Percentiles rank a stretch among this genome's conserved stretches.
These are phyloP conservation scores for Periplaneta americana DNA, from an alignment of 1,140 invertebrate genomes.

Conservation along the genomic window DNA sequence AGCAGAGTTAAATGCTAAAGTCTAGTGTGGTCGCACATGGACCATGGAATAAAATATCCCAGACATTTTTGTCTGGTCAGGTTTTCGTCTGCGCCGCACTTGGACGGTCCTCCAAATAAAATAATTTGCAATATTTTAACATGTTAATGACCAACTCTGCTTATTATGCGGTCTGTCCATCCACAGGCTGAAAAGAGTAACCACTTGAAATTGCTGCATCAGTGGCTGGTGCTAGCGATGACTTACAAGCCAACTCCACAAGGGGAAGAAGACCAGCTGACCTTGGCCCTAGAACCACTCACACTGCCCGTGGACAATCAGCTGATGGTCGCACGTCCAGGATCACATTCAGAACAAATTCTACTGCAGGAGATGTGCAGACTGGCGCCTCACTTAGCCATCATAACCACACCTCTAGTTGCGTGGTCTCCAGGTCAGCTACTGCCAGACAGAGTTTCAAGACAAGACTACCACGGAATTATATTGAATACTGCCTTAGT, in stretches of 20 bases:
- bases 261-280: background rate
- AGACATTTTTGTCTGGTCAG: too few relatives aligned
- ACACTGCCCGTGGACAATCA: background rate
- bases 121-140: too few relatives aligned
- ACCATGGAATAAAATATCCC: too few relatives aligned
- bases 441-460: background rate
- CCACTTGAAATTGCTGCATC: background rate
- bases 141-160: too few relatives aligned
- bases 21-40: too few relatives aligned
- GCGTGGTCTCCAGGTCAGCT: background rate
- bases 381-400: background rate
- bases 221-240: background rate
- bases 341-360: background rate
- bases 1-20: too few relatives aligned
- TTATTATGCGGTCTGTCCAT: too few relatives aligned
- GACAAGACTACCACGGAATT: background rate
- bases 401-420: background rate
- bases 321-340: background rate
- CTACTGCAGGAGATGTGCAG: background rate
- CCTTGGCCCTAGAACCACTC: background rate
- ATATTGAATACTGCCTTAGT: background rate
- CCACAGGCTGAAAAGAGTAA: background rate
- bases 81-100: too few relatives aligned
- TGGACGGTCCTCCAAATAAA: too few relatives aligned
- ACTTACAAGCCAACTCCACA: background rate